Evolutionary conservation across 2,888 invertebrate genomes (phyloP).

Genomic region (Eupeodes luniger): DNA sequence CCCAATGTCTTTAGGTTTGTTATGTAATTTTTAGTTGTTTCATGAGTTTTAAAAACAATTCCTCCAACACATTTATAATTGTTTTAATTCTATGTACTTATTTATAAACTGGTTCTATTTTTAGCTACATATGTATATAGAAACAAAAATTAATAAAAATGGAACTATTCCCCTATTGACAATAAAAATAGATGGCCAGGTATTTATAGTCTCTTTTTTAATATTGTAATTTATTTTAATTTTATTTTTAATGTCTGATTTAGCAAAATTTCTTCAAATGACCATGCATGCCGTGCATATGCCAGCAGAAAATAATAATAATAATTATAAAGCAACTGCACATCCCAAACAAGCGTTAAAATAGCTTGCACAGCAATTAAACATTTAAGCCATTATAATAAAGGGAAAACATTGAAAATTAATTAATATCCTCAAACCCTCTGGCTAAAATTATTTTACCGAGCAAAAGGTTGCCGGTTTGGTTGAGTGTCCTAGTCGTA

Average conservation of each 20-base stretch:
- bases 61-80: too few species aligned
- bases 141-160: neutral
- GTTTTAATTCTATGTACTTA: too few species aligned
- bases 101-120: too few species aligned
- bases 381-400: constrained; percentile 61
- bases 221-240: constrained; percentile 12
- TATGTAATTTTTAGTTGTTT: too few species aligned
- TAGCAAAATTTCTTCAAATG: constrained; percentile 57
- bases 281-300: constrained; percentile 50
- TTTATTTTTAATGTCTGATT: constrained; percentile 39
- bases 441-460: neutral
- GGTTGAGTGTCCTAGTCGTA: neutral
- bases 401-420: constrained; percentile 65
- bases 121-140: too few species aligned
- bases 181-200: neutral
- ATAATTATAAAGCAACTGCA: constrained; percentile 48
- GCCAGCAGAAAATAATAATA: constrained; percentile 69
- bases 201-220: neutral
- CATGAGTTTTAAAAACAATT: too few species aligned
- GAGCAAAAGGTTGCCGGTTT: neutral
- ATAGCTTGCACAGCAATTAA: constrained; percentile 65
- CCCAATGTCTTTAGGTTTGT: too few species aligned
- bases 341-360: constrained; percentile 34
- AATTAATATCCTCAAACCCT: constrained; percentile 55
- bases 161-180: neutral